Percentiles rank a stretch among this genome's conserved stretches.
Conservation (phyloP, 1,140 invertebrate species). For the Wasmannia auropunctata region DNA sequence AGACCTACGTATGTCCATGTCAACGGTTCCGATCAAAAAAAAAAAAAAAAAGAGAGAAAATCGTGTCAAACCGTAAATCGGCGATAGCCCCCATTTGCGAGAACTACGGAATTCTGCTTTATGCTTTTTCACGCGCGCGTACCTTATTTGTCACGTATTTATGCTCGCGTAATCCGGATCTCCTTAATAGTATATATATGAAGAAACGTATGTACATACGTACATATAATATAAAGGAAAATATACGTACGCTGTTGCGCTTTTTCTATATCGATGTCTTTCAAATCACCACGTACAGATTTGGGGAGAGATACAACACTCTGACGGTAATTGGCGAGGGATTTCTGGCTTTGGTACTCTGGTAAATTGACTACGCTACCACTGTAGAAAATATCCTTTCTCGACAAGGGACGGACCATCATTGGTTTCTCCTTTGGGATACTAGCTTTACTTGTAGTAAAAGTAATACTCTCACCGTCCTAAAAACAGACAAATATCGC, state of each 20-base stretch:
- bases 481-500: slow-evolving; percentile 65
- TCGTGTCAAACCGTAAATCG: too few species aligned
- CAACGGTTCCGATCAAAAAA: too few species aligned
- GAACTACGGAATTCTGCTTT: too few species aligned
- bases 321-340: slow-evolving; percentile 94
- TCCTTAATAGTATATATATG: too few species aligned
- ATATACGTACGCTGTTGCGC: slow-evolving; percentile 88
- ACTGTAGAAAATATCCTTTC: slow-evolving; percentile 99
- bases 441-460: slow-evolving; percentile 85
- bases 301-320: slow-evolving; percentile 92
- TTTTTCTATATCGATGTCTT: slow-evolving; percentile 88
- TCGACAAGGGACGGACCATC: slow-evolving; percentile 96
- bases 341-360: slow-evolving; percentile 96
- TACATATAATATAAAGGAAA: background rate
- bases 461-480: slow-evolving; percentile 84
- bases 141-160: too few species aligned
- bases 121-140: too few species aligned
- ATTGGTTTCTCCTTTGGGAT: slow-evolving; percentile 87
- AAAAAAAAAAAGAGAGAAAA: too few species aligned
- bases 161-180: too few species aligned
- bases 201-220: too few species aligned
- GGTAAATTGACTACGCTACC: slow-evolving; percentile 96
- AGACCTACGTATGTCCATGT: too few species aligned
- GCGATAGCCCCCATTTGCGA: too few species aligned
- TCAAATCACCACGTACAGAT: slow-evolving; percentile 87